Evolutionary conservation across 2,797 vertebrate species (phyloP), one percentile per base, ranked within the genome.

Genomic region (Acrossocheilus wenchowensis): DNA sequence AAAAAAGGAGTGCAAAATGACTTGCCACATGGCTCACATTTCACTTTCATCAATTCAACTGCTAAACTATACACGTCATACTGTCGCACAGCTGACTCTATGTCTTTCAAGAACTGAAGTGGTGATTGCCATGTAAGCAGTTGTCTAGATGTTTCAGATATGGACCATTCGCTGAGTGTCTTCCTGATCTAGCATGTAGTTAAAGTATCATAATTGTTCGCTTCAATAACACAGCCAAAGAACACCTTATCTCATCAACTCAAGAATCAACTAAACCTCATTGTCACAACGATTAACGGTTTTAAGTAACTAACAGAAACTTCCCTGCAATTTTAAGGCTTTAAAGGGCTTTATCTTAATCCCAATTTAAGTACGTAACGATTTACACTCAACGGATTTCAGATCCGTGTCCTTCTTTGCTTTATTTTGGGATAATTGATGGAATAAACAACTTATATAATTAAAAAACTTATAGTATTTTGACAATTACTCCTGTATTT

Each of bases 281-380:
- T 45, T 85, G 36, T 69, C 11, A 12, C 23, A 78, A 54, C 45
- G 10, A 41, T 21, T 17, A n/a, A 8, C 23, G 3, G 12, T 62
- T 79, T 79, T 21, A 72, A 85, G 12, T n/a, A 80, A 80, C 36
- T 60, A 12, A 69, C n/a, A 45, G 23, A 23, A 74, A 54, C 50
- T 57, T 82, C 64, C 12, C 60, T 66, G 41, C 45, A 72, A 36
- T 72, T 57, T 4, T 45, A 15, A 69, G 43, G 69, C 83, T 30
- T 30, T 30, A 78, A 57, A 80, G 50, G 66, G 17, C 19, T 78
- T 80, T 50, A 73, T 73, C 54, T 73, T 73, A 80, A 80, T 73
- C 30, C 68, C 54, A 73, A 48, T 60, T 71, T 73, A 73, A 80
- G 14, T 26, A n/a, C 84, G 48, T 23, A 66, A 80, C 36, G 10